Conservation (phyloP, 2,797 vertebrate genomes). For the Morus bassanus region DNA sequence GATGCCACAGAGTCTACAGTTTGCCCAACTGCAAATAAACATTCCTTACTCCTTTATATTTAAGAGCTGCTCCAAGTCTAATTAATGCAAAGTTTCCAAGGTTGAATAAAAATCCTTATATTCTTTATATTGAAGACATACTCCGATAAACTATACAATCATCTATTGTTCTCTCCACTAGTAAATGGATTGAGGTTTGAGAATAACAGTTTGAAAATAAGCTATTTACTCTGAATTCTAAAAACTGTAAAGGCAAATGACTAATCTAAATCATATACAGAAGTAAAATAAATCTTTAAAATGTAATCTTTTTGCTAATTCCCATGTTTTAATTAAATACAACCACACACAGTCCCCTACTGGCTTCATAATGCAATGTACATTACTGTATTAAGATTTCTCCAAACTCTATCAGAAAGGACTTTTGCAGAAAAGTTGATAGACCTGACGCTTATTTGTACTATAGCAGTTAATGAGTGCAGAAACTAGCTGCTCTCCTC, state of each 20-base stretch:
- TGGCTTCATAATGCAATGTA: neutral
- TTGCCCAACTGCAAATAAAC: neutral
- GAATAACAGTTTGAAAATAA: neutral
- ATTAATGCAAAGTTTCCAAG: neutral
- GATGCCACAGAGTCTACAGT: neutral
- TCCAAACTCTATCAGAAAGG: neutral
- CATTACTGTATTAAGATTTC: neutral
- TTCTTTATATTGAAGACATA: neutral
- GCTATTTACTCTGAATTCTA: neutral
- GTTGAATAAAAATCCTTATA: neutral
- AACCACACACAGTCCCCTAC: neutral
- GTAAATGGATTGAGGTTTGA: neutral
- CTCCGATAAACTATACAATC: neutral
- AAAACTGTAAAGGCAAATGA: neutral
- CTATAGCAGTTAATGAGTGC: neutral
- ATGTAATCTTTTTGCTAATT: neutral
- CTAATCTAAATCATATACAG: neutral
- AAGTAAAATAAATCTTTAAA: neutral
- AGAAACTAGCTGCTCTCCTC: neutral
- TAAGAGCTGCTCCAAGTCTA: neutral
- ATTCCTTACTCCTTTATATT: neutral
- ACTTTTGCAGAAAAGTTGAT: neutral
- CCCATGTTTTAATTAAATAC: neutral
- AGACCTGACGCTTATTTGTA: neutral
- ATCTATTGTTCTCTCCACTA: neutral